Evolutionary conservation across 2,888 invertebrate genomes (phyloP).

Genomic region (Apocheima hispidaria): DNA sequence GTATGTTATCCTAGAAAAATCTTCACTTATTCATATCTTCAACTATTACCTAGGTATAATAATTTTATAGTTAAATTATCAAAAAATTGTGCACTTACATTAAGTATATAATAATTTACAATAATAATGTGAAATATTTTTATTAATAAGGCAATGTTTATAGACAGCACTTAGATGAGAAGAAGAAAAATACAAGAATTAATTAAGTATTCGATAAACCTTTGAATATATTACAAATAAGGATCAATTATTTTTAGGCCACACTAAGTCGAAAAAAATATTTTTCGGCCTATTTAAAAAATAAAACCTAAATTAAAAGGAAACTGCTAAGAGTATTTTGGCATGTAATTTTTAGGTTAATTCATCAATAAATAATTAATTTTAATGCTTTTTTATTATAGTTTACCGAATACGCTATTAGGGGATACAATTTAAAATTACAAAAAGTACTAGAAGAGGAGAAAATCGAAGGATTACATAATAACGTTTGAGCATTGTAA

Average conservation of each 20-base stretch:
- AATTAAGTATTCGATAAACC: slow-evolving; percentile 26
- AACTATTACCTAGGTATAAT: not conserved
- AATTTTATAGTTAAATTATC: slow-evolving; percentile 38
- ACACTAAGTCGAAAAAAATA: not conserved
- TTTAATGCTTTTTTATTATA: slow-evolving; percentile 8
- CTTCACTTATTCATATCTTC: slow-evolving; percentile 23
- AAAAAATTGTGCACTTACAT: slow-evolving; percentile 68
- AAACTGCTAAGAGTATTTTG: not conserved
- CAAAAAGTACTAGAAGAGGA: slow-evolving; percentile 24
- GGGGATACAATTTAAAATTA: slow-evolving; percentile 31
- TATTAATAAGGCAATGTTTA: slow-evolving; percentile 78
- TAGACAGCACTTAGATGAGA: slow-evolving; percentile 69
- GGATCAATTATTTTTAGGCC: not conserved
- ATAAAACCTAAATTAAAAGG: not conserved
- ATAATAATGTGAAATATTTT: slow-evolving; percentile 63
- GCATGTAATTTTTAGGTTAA: not conserved
- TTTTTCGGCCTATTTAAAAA: not conserved
- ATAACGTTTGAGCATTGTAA: slow-evolving; percentile 70
- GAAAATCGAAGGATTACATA: slow-evolving; percentile 39
- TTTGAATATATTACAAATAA: not conserved
- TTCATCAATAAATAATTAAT: too few species aligned
- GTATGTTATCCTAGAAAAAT: slow-evolving; percentile 7
- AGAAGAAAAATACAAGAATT: slow-evolving; percentile 45
- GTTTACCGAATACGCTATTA: slow-evolving; percentile 28
- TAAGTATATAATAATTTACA: slow-evolving; percentile 39